Base-by-base conservation (phyloP, 2,113 vertebrate species). In the Gobius niger region DNA sequence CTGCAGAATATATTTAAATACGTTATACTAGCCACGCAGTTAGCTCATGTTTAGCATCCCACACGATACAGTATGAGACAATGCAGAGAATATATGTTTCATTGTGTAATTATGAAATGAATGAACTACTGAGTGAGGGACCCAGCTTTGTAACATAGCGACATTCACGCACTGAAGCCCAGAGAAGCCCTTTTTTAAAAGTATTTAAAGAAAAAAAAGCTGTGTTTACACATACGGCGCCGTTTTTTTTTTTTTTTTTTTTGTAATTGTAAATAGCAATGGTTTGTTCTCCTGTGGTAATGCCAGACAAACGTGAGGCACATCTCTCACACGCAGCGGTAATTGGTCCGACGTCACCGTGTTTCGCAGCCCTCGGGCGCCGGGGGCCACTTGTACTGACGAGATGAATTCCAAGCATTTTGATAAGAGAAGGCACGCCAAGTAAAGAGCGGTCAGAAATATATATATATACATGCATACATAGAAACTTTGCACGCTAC, bases 101-200 rank as follows among this genome's bases (percentile, higher is more conserved):
- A 67, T 59, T 53, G 68, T 59, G 40, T 60, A 60, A 80, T 69
- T 63, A 70, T 67, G 60, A 76, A 82, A 88, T 91, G 87, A 91
- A 88, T 92, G 93, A 95, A 96, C 96, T 97, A 97, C 96, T 99
- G 96, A 98, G 93, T 88, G 91, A 93, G 92, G 92, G 85, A 88
- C 89, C 89, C 92, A 90, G 88, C 90, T 91, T 92, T 90, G 92
- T 93, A 90, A 89, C 89, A 83, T 87, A 88, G 86, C 87, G 61
- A 81, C 86, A 91, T 89, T 92, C 91, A 92, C 93, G 93, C 94
- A 94, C 93, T 96, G 95, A 95, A 93, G 92, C 91, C 90, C 86
- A 85, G 90, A 93, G 90, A 89, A 60, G 56, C 34, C 92, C 91
- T 91, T 34, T 34, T 34, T 92, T 89, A 92, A 92, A 85, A 93